Conservation (phyloP, 64 coral and sea anemone species). For the Pocillopora verrucosa region DNA sequence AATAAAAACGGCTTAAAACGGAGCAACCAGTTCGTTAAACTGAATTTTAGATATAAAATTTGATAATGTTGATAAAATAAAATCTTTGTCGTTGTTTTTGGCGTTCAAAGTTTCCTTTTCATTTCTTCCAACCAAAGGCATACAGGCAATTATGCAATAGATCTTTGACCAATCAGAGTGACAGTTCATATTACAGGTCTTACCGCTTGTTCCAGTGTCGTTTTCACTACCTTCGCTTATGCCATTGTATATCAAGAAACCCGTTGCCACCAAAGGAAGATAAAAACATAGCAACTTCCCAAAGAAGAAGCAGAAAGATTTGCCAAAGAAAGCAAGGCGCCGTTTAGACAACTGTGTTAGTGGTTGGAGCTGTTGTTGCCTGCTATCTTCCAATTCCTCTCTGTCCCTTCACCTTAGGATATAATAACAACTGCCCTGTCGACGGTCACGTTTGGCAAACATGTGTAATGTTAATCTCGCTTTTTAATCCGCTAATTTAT, state of each 20-base stretch:
- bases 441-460: neutral
- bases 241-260: neutral
- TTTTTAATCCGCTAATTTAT: neutral
- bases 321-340: neutral
- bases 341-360: neutral
- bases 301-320: neutral
- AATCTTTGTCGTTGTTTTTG: too few relatives aligned
- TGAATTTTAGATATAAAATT: too few relatives aligned
- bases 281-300: neutral
- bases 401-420: neutral
- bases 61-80: too few relatives aligned
- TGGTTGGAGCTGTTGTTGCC: neutral
- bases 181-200: too few relatives aligned
- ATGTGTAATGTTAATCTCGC: neutral
- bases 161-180: too few relatives aligned
- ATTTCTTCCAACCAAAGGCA: too few relatives aligned
- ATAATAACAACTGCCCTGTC: neutral
- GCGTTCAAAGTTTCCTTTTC: too few relatives aligned
- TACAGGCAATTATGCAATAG: too few relatives aligned
- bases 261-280: neutral
- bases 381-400: neutral
- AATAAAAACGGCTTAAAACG: too few relatives aligned
- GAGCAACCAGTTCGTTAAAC: too few relatives aligned
- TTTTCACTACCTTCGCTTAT: neutral
- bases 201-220: neutral